Evolutionary conservation across 2,113 vertebrate species (phyloP), one percentile per base, ranked within the genome.

Genomic region (Eira barbara): DNA sequence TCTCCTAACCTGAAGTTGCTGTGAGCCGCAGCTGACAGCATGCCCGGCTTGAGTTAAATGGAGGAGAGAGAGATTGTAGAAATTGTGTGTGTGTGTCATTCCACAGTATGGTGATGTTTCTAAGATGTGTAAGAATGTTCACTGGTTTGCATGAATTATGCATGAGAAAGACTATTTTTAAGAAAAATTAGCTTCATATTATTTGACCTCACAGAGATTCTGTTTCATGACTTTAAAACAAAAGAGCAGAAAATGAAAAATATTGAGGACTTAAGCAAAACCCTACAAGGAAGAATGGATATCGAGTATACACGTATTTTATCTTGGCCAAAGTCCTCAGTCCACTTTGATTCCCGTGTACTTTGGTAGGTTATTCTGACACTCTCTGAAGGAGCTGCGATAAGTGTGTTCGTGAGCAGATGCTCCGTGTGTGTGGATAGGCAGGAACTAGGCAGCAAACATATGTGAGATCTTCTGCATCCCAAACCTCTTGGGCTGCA

Each of bases 1-100:
- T 83, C 74, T 92, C 91, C 97, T 99, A 98, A 98, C 95, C 65
- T 65, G 73, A 89, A 91, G 31, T 5, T 63, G 27, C 88, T 86
- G 86, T 89, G 93, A n/a, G 1, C 36, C 78, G 59, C 65, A 65
- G 65, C 63, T 98, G 94, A 98, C 90, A 97, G 97, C 98, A 98
- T 93, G 95, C 17, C 42, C 1, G 20, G 63, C 47, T 91, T 96
- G 67, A 90, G 79, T 84, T 85, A 71, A 71, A n/a, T 21, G 59
- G 65, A 71, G 71, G 65, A 55, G 61, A 90, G 8, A 74, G 76
- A 92, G 34, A 91, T 15, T 39, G 65, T 79, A 71, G 69, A 95
- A 85, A 95, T 31, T 15, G 7, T 45, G 7, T 52, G 27, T 91
- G 63, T 91, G 47, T 61, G n/a, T 73, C 29, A 25, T 20, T 4